These are phyloP conservation scores for Rhogogaster chlorosoma DNA, from an alignment of 2,888 invertebrate species.

Conservation along the genomic window DNA sequence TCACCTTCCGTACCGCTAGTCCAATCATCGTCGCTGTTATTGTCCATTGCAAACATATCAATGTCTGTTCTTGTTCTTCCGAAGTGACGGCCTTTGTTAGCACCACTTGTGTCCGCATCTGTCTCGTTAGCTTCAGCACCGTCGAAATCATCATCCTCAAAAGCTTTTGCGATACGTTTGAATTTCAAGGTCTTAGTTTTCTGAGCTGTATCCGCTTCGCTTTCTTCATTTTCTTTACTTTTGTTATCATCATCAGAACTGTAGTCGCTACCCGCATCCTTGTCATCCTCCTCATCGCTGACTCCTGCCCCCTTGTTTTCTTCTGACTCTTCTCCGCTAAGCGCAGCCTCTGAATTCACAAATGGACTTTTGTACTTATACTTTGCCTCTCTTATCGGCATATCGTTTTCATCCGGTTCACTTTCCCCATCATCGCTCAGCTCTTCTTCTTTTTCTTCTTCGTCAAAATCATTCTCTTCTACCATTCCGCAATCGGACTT, in stretches of 20 bases:
- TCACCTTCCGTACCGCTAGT: conserved; percentile 58
- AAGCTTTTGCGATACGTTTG: conserved; percentile 65
- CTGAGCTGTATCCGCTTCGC: conserved; percentile 57
- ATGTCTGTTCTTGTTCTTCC: conserved; percentile 60
- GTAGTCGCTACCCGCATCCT: conserved; percentile 79
- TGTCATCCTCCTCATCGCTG: conserved; percentile 77
- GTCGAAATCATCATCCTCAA: conserved; percentile 67
- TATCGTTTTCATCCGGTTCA: conserved; percentile 75
- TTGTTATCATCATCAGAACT: conserved; percentile 77
- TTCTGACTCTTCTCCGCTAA: conserved; percentile 78
- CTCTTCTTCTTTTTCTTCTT: conserved; percentile 56
- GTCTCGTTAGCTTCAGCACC: conserved; percentile 49
- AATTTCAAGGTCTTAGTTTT: conserved; percentile 53
- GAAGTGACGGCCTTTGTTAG: conserved; percentile 41
- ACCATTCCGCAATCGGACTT: conserved; percentile 63
- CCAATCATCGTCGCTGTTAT: conserved; percentile 58
- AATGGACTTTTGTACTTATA: conserved; percentile 71
- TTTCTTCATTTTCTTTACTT: conserved; percentile 67
- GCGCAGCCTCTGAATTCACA: conserved; percentile 80
- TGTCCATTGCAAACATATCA: conserved; percentile 62
- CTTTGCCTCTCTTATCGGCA: conserved; percentile 63
- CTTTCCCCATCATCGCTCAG: conserved; percentile 62
- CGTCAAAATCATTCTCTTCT: conserved; percentile 63
- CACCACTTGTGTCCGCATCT: conserved; percentile 12
- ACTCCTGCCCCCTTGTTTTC: conserved; percentile 76